Percentiles rank a stretch among this genome's conserved stretches.
phyloP scores from a whole-genome alignment of 2,888 invertebrate genomes.

The Athripsodes cinereus region DNA sequence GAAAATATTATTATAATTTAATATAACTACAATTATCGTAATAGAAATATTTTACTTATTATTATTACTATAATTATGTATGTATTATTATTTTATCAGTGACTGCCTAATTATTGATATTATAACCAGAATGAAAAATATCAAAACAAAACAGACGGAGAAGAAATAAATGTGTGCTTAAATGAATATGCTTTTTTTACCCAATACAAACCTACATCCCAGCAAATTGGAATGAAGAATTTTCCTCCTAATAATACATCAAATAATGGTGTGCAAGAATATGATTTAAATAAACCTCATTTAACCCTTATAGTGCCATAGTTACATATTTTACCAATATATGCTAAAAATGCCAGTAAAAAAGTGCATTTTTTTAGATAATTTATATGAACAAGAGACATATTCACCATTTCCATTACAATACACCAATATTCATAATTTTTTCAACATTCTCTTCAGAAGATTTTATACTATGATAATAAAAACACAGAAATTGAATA shows the following conservation, averaged over 20 bases:
- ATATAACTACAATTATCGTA: background rate
- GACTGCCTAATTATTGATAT: conserved; percentile 29
- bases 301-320: conserved; percentile 3
- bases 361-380: no score
- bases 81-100: conserved; percentile 23
- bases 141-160: conserved; percentile 30
- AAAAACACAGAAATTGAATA: no score
- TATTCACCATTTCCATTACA: conserved; percentile 1
- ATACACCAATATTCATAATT: background rate
- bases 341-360: conserved; percentile 4
- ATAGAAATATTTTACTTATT: background rate
- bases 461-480: no score
- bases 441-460: conserved; percentile 1
- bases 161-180: conserved; percentile 43
- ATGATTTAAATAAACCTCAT: no score
- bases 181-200: conserved; percentile 23
- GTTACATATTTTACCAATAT: conserved; percentile 1
- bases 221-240: no score
- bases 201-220: background rate
- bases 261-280: no score
- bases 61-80: background rate
- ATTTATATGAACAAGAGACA: no score
- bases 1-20: background rate
- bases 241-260: no score
- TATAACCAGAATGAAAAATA: conserved; percentile 27